Evolutionary conservation across 2,888 invertebrate genomes (phyloP), one percentile per base, ranked within the genome.

Genomic region (Drosophila engyochracea): DNA sequence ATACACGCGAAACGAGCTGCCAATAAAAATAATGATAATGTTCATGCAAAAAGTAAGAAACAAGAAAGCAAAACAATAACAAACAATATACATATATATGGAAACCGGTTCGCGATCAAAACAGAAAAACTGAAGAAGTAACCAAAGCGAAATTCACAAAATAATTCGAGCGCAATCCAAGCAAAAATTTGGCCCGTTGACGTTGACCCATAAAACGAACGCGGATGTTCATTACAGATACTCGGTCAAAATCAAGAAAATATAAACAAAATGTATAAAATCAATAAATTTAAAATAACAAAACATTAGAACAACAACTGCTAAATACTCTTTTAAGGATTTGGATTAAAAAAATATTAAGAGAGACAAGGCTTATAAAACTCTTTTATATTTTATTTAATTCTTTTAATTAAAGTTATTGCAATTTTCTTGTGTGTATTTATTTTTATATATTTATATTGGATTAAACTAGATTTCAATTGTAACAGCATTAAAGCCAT

Each of bases 101-200:
- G 66, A 55, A 85, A 85, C 90, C 89, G 76, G 85, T 85, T 83
- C 59, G 76, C 67, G 89, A 83, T 75, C 90, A 85, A 89, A 85
- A 90, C 89, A 85, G 83, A 90, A 75, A 78, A 70, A 72, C 62
- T 72, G 84, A 77, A 81, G 82, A 85, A 71, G 79, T 64, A 57
- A 62, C 75, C 72, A 79, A 89, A 88, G 67, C 75, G 55, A 78
- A 78, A 83, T 71, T 53, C 63, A 14, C 59, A 69, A 88, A 84
- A 83, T 81, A 83, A 83, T 68, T 83, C 85, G 89, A 85, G 81
- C 81, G 76, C 70, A 54, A 70, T 73, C 76, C 62, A 41, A 54
- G 74, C 79, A 59, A 85, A 76, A 88, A 83, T 81, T 69, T 83
- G 79, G 62, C 62, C 66, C 54, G 41, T 60, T 70, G 65, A 63